Evolutionary conservation across 2,888 invertebrate species (phyloP).

Genomic region (Leptinotarsa juncta): DNA sequence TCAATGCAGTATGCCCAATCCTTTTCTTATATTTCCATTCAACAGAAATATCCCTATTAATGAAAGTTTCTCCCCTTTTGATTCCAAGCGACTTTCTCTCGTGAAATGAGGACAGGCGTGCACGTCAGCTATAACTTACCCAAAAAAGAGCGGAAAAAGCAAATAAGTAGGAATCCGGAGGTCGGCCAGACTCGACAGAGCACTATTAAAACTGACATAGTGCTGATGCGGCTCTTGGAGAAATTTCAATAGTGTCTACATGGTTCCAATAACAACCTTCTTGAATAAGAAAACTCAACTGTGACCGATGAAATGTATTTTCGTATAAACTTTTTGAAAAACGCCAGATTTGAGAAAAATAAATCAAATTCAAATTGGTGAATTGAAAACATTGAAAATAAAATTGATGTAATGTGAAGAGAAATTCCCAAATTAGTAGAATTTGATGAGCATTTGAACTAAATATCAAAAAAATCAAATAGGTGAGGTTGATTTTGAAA

Average conservation of each 20-base stretch:
- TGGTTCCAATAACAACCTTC: neutral
- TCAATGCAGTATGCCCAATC: neutral
- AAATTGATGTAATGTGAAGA: too few species aligned
- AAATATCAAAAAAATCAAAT: too few species aligned
- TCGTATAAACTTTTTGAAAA: neutral
- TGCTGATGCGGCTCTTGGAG: constrained; percentile 49
- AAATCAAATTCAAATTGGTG: too few species aligned
- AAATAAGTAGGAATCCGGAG: constrained; percentile 55
- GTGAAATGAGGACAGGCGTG: constrained; percentile 50
- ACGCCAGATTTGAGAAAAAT: too few species aligned
- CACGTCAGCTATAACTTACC: constrained; percentile 55
- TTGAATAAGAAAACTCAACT: too few species aligned
- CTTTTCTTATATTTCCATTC: neutral
- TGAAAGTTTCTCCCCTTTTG: neutral
- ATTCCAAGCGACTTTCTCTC: neutral
- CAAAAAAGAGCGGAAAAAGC: constrained; percentile 54
- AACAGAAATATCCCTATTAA: neutral
- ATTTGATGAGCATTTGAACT: too few species aligned
- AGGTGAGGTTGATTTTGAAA: too few species aligned
- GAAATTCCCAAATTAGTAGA: too few species aligned
- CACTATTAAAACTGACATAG: constrained; percentile 55
- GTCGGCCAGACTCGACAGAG: constrained; percentile 48
- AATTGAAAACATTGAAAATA: too few species aligned
- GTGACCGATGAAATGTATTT: neutral
- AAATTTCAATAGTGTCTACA: constrained; percentile 23